Base-by-base conservation (phyloP, 1,140 invertebrate genomes). In the Schlechtendalia chinensis region DNA sequence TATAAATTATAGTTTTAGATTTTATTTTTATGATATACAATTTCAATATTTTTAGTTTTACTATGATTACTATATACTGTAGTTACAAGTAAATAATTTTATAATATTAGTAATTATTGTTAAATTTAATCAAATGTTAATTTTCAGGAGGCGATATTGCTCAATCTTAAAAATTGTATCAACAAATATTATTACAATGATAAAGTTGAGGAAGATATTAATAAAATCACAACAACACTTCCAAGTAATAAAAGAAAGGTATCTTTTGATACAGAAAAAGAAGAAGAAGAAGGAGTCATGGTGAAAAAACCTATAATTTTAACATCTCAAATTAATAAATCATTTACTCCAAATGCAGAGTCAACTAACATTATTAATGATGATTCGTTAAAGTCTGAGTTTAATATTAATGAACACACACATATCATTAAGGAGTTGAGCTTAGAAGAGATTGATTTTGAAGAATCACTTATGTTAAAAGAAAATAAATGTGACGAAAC, bases 381-480 rank as follows among this genome's bases (percentile, higher is more conserved):
- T 45, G 11, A 77, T 56, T 58, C 17, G 10, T 59, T 39, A 10
- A n/a, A 50, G 14, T 47, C 56, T 22, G 32, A 27, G 39, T 71
- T 1, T 27, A 50, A 11, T 1, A 50, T 24, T 32, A 53, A 75
- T 1, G 54, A 58, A n/a, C 72, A 75, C 39, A 56, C 19, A 27
- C 54, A 58, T 59, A 59, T 59, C n/a, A 39, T 59, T 59, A 59
- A 77, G 1, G 74, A 59, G 4, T 77, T 77, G n/a, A 77, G 74
- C 14, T 77, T 77, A 61, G 74, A 77, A 77, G 74, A 59, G 2
- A 77, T 77, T 61, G 74, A 77, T 61, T 77, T 77, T 77, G 74
- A 77, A 61, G 74, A 77, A 11, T 53, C 74, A 77, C 47, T 77
- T 27, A 24, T 24, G 24, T 17, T 10, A 45, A 53, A 24, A n/a